phyloP scores from a whole-genome alignment of 1,140 invertebrate genomes.

The Pinna nobilis region DNA sequence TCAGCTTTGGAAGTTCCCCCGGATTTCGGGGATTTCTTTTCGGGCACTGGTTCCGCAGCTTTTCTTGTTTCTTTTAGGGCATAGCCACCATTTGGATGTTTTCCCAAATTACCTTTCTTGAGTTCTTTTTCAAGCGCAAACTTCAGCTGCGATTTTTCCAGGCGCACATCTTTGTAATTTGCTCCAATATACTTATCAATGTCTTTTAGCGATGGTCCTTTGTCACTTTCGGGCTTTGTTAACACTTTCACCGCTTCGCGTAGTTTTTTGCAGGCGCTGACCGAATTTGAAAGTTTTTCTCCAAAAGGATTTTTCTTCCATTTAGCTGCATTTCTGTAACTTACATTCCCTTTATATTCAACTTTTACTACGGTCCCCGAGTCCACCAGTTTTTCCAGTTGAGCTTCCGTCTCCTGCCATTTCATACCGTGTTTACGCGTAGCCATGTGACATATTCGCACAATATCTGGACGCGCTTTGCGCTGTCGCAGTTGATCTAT shows the following conservation, averaged over 20 bases:
- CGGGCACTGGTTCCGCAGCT: conserved; percentile 20
- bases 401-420: conserved; percentile 82
- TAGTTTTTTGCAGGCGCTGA: conserved; percentile 45
- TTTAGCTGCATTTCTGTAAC: conserved; percentile 84
- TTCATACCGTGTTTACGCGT: conserved; percentile 83
- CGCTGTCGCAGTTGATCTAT: conserved; percentile 87
- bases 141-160: conserved; percentile 52
- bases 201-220: conserved; percentile 51
- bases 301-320: conserved; percentile 62
- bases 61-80: conserved; percentile 6
- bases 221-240: background rate
- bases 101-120: conserved; percentile 33
- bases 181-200: conserved; percentile 57
- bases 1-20: conserved; percentile 1
- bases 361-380: conserved; percentile 87
- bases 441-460: conserved; percentile 87
- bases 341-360: conserved; percentile 88
- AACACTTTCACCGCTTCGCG: conserved; percentile 49
- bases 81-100: conserved; percentile 48
- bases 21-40: conserved; percentile 23
- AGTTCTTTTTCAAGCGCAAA: conserved; percentile 57
- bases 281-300: conserved; percentile 56
- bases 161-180: conserved; percentile 37
- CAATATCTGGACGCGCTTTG: conserved; percentile 87
- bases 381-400: conserved; percentile 84